Evolutionary conservation across 1,140 invertebrate species (phyloP).

Genomic region (Apis cerana): DNA sequence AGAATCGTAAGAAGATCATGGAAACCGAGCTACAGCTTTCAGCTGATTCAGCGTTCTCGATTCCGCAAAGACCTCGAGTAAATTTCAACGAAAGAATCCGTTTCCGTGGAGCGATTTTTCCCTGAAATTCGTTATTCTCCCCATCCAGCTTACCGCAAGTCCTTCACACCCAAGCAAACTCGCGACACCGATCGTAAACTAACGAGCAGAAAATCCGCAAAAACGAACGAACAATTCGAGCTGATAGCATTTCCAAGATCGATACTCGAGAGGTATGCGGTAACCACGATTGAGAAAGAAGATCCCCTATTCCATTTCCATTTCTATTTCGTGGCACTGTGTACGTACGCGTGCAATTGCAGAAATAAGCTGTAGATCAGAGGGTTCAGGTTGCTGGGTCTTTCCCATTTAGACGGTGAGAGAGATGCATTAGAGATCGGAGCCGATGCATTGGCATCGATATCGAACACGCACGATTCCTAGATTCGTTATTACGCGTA

Average conservation of each 20-base stretch:
- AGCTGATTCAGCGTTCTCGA: neutral
- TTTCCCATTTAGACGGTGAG: neutral
- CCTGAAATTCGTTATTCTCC: constrained; percentile 8
- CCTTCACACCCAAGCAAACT: neutral
- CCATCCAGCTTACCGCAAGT: neutral
- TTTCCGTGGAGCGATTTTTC: neutral
- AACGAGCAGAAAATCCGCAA: constrained; percentile 3
- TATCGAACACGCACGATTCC: neutral
- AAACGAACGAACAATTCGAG: neutral
- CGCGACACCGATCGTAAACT: neutral
- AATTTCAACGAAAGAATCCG: neutral
- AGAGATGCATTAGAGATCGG: neutral
- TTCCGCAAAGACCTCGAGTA: constrained; percentile 2
- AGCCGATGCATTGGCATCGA: neutral
- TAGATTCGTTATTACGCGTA: neutral
- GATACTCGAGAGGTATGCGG: neutral
- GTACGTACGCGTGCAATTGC: neutral
- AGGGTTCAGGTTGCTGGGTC: neutral
- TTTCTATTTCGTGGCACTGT: too few relatives aligned
- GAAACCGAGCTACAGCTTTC: neutral
- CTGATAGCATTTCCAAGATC: too few relatives aligned
- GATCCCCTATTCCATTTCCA: neutral
- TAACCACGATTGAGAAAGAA: neutral
- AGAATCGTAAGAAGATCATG: neutral
- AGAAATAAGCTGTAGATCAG: neutral